Conservation (phyloP, 92 coral and sea anemone species). For the Actinostola sp. region DNA sequence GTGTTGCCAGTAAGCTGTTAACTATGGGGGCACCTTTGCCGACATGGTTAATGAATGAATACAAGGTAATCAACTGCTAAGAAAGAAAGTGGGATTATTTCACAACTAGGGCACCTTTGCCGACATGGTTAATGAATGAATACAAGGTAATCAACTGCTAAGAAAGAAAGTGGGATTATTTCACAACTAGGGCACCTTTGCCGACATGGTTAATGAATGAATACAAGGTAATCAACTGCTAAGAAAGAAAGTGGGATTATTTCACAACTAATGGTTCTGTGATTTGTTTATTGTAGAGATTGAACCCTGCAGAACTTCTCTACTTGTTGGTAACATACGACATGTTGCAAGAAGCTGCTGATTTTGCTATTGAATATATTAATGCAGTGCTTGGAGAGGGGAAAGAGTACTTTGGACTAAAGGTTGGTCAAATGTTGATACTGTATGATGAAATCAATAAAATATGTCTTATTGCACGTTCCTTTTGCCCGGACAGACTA, state of each 20-base stretch:
- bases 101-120: conserved; percentile 83
- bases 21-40: conserved; percentile 90
- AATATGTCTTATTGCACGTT: too few species aligned
- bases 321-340: conserved; percentile 87
- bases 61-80: conserved; percentile 86
- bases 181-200: conserved; percentile 76
- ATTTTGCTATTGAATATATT: conserved; percentile 80
- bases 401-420: conserved; percentile 91
- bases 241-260: too few species aligned
- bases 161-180: too few species aligned
- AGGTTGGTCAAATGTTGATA: conserved; percentile 64
- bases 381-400: conserved; percentile 94
- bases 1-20: conserved; percentile 84
- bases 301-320: conserved; percentile 81
- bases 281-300: conserved; percentile 47
- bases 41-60: conserved; percentile 89
- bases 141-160: conserved; percentile 86
- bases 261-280: neutral
- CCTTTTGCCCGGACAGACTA: too few species aligned
- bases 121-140: conserved; percentile 91
- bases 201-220: conserved; percentile 95
- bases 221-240: conserved; percentile 84
- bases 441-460: too few species aligned
- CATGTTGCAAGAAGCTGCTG: conserved; percentile 78
- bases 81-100: too few species aligned